Conservation (phyloP, 2,113 vertebrate species). For the Scopus umbretta region DNA sequence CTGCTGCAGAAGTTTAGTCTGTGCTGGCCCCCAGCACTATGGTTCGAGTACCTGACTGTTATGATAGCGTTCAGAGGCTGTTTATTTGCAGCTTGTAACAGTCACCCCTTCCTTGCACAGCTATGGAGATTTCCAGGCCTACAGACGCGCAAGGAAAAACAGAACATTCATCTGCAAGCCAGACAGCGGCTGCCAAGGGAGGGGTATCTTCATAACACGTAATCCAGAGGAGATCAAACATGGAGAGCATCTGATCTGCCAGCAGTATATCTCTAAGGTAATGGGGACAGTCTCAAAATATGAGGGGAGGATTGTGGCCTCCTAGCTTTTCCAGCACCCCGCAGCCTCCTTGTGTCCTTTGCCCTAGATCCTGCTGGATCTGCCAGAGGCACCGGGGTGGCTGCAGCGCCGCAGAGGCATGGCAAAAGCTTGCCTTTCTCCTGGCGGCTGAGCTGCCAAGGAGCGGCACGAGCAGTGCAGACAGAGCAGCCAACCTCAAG, state of each 20-base stretch:
- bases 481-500: neutral
- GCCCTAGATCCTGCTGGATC: neutral
- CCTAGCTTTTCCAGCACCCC: neutral
- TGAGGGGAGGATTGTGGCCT: neutral
- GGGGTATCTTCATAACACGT: conserved; percentile 76
- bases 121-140: conserved; percentile 74
- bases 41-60: neutral
- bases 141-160: conserved; percentile 44
- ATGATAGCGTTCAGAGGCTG: neutral
- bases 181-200: conserved; percentile 74
- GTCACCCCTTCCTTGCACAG: conserved; percentile 17
- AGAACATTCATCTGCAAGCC: conserved; percentile 77
- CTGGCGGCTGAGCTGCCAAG: neutral
- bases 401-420: rapidly evolving
- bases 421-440: neutral
- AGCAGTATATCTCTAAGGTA: conserved; percentile 80
- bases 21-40: neutral
- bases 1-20: neutral
- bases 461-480: neutral
- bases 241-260: conserved; percentile 75
- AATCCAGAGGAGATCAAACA: conserved; percentile 69
- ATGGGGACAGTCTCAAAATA: rapidly evolving
- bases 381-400: neutral
- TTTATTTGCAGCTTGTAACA: neutral
- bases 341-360: neutral